Evolutionary conservation across 2,888 invertebrate species (phyloP).

Genomic region (Orchesella flavescens): DNA sequence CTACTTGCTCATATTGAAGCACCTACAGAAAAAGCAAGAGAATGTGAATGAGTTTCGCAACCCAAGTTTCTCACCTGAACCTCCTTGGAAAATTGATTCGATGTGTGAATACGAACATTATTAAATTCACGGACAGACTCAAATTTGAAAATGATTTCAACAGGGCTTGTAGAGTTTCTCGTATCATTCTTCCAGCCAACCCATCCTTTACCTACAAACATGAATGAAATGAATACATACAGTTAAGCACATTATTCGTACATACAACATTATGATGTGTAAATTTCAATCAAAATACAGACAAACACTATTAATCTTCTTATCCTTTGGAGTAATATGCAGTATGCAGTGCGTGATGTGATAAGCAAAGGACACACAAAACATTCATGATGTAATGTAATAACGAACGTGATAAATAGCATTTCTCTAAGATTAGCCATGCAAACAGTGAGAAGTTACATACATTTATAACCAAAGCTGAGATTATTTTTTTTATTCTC

Average conservation of each 20-base stretch:
- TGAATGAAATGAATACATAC: conserved; percentile 13
- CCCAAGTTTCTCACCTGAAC: conserved; percentile 79
- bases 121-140: conserved; percentile 90
- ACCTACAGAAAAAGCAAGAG: too few relatives aligned
- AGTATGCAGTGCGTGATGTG: not conserved
- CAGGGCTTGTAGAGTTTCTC: conserved; percentile 77
- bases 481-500: conserved; percentile 57
- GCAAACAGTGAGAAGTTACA: conserved; percentile 54
- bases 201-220: conserved; percentile 82
- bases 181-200: conserved; percentile 91
- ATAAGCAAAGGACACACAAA: conserved; percentile 29
- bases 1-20: not conserved
- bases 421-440: conserved; percentile 63
- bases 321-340: not conserved
- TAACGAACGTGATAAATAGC: conserved; percentile 65
- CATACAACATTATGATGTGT: conserved; percentile 28
- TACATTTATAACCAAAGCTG: conserved; percentile 27
- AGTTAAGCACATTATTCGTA: too few relatives aligned
- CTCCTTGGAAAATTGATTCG: conserved; percentile 89
- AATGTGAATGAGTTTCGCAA: too few relatives aligned
- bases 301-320: conserved; percentile 42
- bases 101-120: conserved; percentile 86
- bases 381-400: conserved; percentile 41
- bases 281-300: conserved; percentile 50
- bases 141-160: conserved; percentile 86